Evolutionary conservation across 2,888 invertebrate species (phyloP).

Genomic region (Tridacna gigas): DNA sequence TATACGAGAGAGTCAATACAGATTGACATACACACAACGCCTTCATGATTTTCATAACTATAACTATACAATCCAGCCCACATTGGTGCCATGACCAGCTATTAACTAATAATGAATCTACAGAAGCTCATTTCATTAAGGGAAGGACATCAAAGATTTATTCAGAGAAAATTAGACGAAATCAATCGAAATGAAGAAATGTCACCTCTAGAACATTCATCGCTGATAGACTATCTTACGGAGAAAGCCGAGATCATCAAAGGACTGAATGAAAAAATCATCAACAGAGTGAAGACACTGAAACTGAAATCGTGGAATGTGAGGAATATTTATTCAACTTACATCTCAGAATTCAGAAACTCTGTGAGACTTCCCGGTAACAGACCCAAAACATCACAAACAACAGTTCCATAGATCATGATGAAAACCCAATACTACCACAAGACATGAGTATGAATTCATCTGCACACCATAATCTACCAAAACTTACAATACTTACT

Average conservation of each 20-base stretch:
- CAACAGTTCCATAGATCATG: background rate
- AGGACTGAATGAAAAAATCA: background rate
- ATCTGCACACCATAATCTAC: conserved; percentile 10
- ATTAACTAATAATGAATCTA: too few species aligned
- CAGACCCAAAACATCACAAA: background rate
- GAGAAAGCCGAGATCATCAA: background rate
- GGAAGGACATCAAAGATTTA: background rate
- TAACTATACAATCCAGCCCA: background rate
- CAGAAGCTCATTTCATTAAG: background rate
- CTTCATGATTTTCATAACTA: too few species aligned
- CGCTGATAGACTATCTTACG: background rate
- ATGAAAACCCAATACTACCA: background rate
- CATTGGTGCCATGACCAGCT: conserved; percentile 11
- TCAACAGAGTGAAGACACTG: background rate
- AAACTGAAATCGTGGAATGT: background rate
- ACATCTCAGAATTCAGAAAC: background rate
- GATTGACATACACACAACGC: too few species aligned
- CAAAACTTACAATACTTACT: conserved; percentile 1
- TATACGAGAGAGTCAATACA: too few species aligned
- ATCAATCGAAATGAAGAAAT: background rate
- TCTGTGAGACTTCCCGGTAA: background rate
- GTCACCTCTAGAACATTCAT: background rate
- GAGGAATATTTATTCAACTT: background rate
- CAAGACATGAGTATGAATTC: background rate
- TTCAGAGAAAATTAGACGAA: background rate